phyloP scores from a whole-genome alignment of 2,888 invertebrate genomes.

The Oxyteleia sp. region DNA sequence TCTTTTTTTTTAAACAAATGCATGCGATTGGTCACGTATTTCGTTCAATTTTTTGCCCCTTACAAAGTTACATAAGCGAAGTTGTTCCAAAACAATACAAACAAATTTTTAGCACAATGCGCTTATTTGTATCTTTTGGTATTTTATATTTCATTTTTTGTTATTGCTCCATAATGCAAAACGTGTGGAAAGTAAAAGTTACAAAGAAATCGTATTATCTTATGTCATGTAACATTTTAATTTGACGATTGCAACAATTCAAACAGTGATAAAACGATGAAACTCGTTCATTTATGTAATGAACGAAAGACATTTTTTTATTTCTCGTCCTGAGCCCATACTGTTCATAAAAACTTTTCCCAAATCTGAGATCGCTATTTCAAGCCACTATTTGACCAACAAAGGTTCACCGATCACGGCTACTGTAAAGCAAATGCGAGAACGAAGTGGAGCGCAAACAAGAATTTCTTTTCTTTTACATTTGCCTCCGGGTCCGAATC shows the following conservation, averaged over 20 bases:
- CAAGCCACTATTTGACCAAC: neutral
- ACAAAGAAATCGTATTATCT: neutral
- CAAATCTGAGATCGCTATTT: neutral
- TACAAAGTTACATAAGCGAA: too few relatives aligned
- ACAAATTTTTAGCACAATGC: neutral
- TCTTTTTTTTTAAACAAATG: neutral
- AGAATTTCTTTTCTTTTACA: constrained; percentile 49
- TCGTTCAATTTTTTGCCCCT: neutral
- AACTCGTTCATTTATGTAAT: neutral
- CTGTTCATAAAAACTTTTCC: too few relatives aligned
- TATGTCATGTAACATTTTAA: neutral
- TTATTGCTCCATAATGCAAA: neutral
- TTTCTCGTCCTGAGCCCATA: too few relatives aligned
- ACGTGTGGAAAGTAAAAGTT: neutral
- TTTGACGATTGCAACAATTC: neutral
- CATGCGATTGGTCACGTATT: neutral
- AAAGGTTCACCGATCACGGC: constrained; percentile 21
- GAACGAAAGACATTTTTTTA: neutral
- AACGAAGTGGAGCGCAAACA: constrained; percentile 55
- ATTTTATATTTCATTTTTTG: neutral
- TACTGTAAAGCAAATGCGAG: constrained; percentile 46
- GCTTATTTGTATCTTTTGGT: neutral
- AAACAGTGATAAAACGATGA: neutral
- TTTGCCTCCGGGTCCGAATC: constrained; percentile 40
- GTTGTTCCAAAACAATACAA: neutral